Base-by-base conservation (phyloP, 2,888 invertebrate genomes). In the Diarsia mendica region DNA sequence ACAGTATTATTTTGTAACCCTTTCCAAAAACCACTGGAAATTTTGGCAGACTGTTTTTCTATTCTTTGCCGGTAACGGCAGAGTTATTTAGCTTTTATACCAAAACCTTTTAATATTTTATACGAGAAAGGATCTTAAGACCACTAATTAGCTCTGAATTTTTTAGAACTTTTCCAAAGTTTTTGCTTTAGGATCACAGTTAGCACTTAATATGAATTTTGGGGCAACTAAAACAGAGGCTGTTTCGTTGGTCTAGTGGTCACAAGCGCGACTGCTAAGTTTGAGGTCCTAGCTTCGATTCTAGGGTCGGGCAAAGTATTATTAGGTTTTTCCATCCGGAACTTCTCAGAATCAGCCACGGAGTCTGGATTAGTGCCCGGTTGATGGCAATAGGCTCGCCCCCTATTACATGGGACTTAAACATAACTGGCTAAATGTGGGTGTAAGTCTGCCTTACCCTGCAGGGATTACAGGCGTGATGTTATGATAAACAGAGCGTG, bases 81-180 rank as follows among this genome's bases (percentile, higher is more conserved):
- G 13, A 61, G 60, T 51, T 69, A 15, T 70, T 48, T 48, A 53
- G 71, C 71, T 70, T 48, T 79, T 39, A 53, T n/a, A 39, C n/a
- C 18, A 53, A 70, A 76, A n/a, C 51, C 71, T 76, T 79, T 76
- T 48, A 39, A 79, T 48, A 63, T 63, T 79, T 53, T n/a, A 48
- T 15, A 28, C 39, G 20, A 63, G 13, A 71, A 70, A 63, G 8
- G 46, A 48, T 79, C 48, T 13, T 39, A 10, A 70, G 39, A 79
- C 61, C 61, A 44, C 53, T 76, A 76, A 76, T 76, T 76, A 79
- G 51, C 60, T 53, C 39, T 61, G 60, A 76, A 79, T 79, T 70
- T 79, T 79, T 76, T 46, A n/a, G 61, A 76, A 79, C 71, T 53
- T 79, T 79, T 18, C 6, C 6, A 11, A 33, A 46, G 33, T 79